phyloP scores from a whole-genome alignment of 2,888 invertebrate species.

The Ametastegia equiseti region DNA sequence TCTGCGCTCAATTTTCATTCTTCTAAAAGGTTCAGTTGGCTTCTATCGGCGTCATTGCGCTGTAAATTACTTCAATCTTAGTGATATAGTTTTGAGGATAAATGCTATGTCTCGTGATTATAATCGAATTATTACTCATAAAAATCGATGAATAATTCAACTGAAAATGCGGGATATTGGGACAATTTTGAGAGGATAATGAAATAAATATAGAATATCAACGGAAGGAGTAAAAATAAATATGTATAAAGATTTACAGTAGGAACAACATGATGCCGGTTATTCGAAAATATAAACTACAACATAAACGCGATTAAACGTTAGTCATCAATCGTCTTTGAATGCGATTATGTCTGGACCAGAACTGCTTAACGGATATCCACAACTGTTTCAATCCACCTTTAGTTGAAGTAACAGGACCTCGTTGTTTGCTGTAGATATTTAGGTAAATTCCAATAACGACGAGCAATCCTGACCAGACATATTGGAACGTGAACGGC shows the following conservation, averaged over 20 bases:
- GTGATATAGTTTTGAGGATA: too few species aligned
- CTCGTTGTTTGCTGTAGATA: slow-evolving; percentile 86
- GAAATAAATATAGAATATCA: background rate
- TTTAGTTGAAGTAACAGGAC: slow-evolving; percentile 44
- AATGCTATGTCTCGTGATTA: background rate
- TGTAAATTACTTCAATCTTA: slow-evolving; percentile 17
- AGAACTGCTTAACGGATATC: slow-evolving; percentile 57
- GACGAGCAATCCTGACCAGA: slow-evolving; percentile 94
- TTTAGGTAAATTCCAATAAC: slow-evolving; percentile 96
- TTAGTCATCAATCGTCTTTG: slow-evolving; percentile 64
- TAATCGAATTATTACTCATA: background rate
- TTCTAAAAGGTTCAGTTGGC: too few species aligned
- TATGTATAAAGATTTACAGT: background rate
- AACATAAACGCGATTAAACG: slow-evolving; percentile 50
- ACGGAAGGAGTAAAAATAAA: background rate
- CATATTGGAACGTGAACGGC: slow-evolving; percentile 93
- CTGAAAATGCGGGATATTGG: background rate
- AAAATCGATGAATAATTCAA: background rate
- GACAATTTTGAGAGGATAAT: background rate
- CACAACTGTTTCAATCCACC: slow-evolving; percentile 56
- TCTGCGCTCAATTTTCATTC: background rate
- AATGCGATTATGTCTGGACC: slow-evolving; percentile 63
- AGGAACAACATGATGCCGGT: background rate
- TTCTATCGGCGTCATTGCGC: too few species aligned
- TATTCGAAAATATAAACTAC: background rate